Evolutionary conservation across 2,113 vertebrate genomes (phyloP).

Genomic region (Axis porcinus): DNA sequence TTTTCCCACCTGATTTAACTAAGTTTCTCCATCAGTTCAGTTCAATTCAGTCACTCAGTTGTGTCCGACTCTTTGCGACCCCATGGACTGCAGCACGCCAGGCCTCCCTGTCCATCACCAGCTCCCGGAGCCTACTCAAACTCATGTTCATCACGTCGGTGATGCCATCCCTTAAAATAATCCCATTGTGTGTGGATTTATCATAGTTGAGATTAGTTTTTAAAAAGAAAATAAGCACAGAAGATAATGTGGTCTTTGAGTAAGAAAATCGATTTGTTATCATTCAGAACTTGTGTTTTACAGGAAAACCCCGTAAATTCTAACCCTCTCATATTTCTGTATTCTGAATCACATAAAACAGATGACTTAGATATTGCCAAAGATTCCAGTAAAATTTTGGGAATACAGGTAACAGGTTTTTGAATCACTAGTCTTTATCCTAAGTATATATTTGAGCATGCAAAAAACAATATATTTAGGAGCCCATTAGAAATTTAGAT

Average conservation of each 20-base stretch:
- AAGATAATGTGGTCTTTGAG: constrained; percentile 45
- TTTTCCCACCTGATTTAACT: constrained; percentile 55
- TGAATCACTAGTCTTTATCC: constrained; percentile 33
- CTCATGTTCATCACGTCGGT: background rate
- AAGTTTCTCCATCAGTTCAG: background rate
- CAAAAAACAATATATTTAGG: constrained; percentile 60
- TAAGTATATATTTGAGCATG: constrained; percentile 31
- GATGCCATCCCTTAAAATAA: background rate
- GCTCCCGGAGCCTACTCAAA: background rate
- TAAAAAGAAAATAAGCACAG: constrained; percentile 56
- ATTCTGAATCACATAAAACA: constrained; percentile 27
- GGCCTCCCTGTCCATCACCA: background rate
- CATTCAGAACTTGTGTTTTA: constrained; percentile 47
- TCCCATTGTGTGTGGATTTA: constrained; percentile 44
- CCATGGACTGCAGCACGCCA: background rate
- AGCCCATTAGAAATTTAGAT: constrained; percentile 73
- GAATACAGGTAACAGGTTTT: constrained; percentile 46
- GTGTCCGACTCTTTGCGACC: rapidly evolving
- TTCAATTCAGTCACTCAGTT: background rate
- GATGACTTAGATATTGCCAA: constrained; percentile 36
- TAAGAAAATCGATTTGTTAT: constrained; percentile 51
- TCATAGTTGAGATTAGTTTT: constrained; percentile 45
- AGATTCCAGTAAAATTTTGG: constrained; percentile 45
- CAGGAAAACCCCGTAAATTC: constrained; percentile 5
- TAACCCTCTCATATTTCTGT: background rate